These are phyloP conservation scores for Halyomorpha halys DNA, from an alignment of 1,140 invertebrate species.

Conservation along the genomic window DNA sequence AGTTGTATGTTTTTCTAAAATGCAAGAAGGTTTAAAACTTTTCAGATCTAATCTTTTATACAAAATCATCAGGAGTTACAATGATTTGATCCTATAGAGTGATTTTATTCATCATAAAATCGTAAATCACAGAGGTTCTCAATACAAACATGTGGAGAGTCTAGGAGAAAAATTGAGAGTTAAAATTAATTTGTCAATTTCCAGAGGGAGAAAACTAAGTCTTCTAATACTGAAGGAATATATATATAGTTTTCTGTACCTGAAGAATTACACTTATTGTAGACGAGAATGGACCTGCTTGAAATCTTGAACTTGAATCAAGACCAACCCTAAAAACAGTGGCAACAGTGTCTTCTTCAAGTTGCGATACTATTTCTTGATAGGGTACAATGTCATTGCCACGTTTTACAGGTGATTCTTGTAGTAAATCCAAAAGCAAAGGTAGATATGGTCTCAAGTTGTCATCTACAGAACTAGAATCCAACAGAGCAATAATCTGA, in stretches of 20 bases:
- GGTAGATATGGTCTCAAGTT: slow-evolving; percentile 57
- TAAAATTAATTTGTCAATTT: too few species aligned
- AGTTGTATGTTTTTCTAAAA: too few species aligned
- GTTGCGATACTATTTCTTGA: slow-evolving; percentile 61
- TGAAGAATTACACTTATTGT: slow-evolving; percentile 45
- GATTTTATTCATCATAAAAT: too few species aligned
- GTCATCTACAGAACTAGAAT: slow-evolving; percentile 52
- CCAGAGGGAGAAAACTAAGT: too few species aligned
- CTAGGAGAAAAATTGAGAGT: too few species aligned
- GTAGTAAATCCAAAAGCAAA: slow-evolving; percentile 56
- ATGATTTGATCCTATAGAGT: too few species aligned
- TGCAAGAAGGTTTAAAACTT: too few species aligned
- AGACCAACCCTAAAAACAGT: slow-evolving; percentile 51
- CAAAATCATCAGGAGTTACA: too few species aligned
- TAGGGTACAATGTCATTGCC: slow-evolving; percentile 49
- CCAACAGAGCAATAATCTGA: slow-evolving; percentile 55
- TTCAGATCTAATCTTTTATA: too few species aligned
- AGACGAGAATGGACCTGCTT: slow-evolving; percentile 52
- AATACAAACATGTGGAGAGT: too few species aligned
- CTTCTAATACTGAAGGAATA: too few species aligned
- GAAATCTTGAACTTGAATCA: slow-evolving; percentile 41
- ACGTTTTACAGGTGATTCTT: slow-evolving; percentile 51
- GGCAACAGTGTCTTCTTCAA: slow-evolving; percentile 60
- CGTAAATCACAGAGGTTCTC: too few species aligned
- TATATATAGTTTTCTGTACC: slow-evolving; percentile 33